Evolutionary conservation across 1,140 invertebrate genomes (phyloP).

Genomic region (Aphidius gifuensis): DNA sequence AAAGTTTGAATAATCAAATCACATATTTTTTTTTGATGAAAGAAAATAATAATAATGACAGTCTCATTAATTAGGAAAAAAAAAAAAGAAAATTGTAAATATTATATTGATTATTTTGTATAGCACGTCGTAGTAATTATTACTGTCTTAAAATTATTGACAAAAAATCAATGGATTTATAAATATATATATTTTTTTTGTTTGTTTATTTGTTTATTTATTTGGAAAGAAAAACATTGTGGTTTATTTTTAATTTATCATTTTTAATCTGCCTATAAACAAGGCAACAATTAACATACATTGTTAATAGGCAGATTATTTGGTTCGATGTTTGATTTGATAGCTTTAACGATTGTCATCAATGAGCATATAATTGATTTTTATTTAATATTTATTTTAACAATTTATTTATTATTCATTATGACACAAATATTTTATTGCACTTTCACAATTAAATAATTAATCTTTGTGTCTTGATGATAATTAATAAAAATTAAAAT

Average conservation of each 20-base stretch:
- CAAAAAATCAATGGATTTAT: too few relatives aligned
- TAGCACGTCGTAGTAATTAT: too few relatives aligned
- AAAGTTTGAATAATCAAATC: too few relatives aligned
- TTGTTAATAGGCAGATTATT: conserved; percentile 35
- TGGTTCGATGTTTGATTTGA: conserved; percentile 45
- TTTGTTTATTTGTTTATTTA: conserved; percentile 30
- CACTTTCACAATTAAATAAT: conserved; percentile 22
- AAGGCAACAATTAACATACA: conserved; percentile 25
- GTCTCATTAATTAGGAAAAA: too few relatives aligned
- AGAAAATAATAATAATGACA: too few relatives aligned
- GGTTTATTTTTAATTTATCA: too few relatives aligned
- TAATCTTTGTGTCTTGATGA: conserved; percentile 19
- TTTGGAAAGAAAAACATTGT: conserved; percentile 2
- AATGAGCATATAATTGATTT: conserved; percentile 29
- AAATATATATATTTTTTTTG: conserved; percentile 16
- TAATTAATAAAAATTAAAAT: too few relatives aligned
- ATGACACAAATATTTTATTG: conserved; percentile 22
- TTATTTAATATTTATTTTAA: conserved; percentile 1
- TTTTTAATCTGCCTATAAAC: conserved; percentile 30
- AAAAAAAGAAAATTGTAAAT: too few relatives aligned
- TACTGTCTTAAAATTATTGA: too few relatives aligned
- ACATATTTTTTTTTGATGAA: too few relatives aligned
- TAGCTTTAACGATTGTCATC: conserved; percentile 40
- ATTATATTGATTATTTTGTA: too few relatives aligned
- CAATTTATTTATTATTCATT: background rate